Evolutionary conservation across 2,113 vertebrate species (phyloP).

Genomic region (Catharus minimus): DNA sequence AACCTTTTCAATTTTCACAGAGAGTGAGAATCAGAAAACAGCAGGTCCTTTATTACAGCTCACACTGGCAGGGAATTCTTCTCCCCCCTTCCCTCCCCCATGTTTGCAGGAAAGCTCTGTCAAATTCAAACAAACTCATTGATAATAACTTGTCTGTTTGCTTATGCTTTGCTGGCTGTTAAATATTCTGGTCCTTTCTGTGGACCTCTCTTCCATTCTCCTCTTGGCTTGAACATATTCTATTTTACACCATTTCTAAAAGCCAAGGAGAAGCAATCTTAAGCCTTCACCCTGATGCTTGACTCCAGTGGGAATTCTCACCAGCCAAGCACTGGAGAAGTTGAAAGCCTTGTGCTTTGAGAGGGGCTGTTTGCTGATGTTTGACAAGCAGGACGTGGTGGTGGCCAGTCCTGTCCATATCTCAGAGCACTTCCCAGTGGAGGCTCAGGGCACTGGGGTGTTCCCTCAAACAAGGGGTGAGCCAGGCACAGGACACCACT

Average conservation of each 20-base stretch:
- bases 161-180: slow-evolving; percentile 28
- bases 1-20: slow-evolving; percentile 69
- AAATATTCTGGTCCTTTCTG: slow-evolving; percentile 25
- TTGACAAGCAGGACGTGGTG: background rate
- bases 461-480: background rate
- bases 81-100: background rate
- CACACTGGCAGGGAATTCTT: background rate
- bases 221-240: background rate
- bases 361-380: background rate
- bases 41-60: slow-evolving; percentile 55
- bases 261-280: background rate
- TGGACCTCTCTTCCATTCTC: background rate
- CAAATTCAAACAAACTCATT: slow-evolving; percentile 54
- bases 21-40: slow-evolving; percentile 55
- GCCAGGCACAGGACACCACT: background rate
- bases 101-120: slow-evolving; percentile 45
- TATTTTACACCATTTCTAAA: background rate
- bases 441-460: background rate
- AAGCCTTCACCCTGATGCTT: background rate
- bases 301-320: background rate
- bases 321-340: background rate
- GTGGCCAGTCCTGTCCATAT: background rate
- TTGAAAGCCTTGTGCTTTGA: background rate
- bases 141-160: slow-evolving; percentile 52
- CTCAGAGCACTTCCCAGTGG: background rate